Conservation (phyloP, 2,113 vertebrate species). For the Lagopus leucura region DNA sequence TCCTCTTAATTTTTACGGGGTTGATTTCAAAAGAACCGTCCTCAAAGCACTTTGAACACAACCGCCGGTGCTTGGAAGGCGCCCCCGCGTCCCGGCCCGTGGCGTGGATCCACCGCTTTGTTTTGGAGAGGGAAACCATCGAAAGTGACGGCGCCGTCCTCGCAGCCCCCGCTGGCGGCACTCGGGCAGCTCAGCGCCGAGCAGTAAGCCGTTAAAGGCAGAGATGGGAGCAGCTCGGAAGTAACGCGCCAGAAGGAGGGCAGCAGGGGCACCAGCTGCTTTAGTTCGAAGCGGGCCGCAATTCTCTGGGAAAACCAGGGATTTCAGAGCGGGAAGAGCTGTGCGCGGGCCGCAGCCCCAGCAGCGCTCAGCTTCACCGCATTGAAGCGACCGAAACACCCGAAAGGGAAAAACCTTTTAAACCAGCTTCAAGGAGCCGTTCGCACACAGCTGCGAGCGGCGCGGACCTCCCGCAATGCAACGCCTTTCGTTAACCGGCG, state of each 20-base stretch:
- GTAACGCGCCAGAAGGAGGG: rapidly evolving
- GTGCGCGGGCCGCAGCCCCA: neutral
- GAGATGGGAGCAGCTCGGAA: rapidly evolving
- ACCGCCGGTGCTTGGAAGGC: neutral
- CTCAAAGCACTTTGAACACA: neutral
- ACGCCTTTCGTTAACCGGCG: rapidly evolving
- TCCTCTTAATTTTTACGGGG: rapidly evolving
- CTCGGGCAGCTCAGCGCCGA: neutral
- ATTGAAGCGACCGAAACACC: rapidly evolving
- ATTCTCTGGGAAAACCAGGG: rapidly evolving
- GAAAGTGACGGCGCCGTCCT: neutral
- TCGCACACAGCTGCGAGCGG: neutral
- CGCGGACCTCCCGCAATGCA: rapidly evolving
- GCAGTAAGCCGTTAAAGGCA: neutral
- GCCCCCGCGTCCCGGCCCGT: neutral
- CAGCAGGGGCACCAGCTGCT: neutral
- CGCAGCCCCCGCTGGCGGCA: neutral
- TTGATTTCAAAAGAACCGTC: neutral
- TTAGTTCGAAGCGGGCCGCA: rapidly evolving
- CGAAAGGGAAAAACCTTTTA: neutral
- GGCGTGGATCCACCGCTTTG: neutral
- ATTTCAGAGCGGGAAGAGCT: neutral
- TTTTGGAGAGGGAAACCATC: neutral
- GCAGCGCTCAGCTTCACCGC: rapidly evolving
- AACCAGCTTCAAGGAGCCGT: rapidly evolving